Base-by-base conservation (phyloP, 2,888 invertebrate genomes). In the Drosophila lutescens region DNA sequence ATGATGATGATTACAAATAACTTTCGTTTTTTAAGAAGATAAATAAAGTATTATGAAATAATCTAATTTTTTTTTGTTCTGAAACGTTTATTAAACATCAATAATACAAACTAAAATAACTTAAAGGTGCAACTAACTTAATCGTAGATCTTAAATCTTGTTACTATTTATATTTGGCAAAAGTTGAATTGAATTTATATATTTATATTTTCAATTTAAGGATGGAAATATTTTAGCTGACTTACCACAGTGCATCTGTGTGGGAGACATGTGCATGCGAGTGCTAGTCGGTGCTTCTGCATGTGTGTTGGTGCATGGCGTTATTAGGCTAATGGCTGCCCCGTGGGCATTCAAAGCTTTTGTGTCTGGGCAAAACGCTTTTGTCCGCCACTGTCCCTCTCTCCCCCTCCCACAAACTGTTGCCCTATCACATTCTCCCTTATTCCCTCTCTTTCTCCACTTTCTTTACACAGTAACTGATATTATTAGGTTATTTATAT, bases 271-370 rank as follows among this genome's bases (percentile, higher is more conserved):
- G 46, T 46, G 17, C 41, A 51, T 59, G 23, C 41, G 40, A 43
- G 17, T 12, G 61, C 66, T 41, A 65, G 44, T 55, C 55, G 36
- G 32, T 50, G 47, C 43, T 47, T 54, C 51, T 62, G 60, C 49
- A 40, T 49, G 57, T 56, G 70, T 66, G 66, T 53, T 53, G 49
- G 54, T 72, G 74, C 82, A 69, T 84, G 69, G 79, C 82, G 69
- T 84, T 84, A 88, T 88, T 84, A 88, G 84, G 88, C 84, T 84
- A 84, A 84, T 84, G 88, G 88, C 74, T 77, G 84, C 74, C 84
- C 84, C 79, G 61, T 86, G 88, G 84, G 84, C 79, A 86, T 83
- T 83, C 80, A 68, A 60, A 76, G 86, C 81, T 79, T 83, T 88
- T 88, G 88, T 85, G 88, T 88, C 77, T 86, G 41, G 63, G 79